Conservation (phyloP, 2,797 vertebrate species). For the Paguma larvata region DNA sequence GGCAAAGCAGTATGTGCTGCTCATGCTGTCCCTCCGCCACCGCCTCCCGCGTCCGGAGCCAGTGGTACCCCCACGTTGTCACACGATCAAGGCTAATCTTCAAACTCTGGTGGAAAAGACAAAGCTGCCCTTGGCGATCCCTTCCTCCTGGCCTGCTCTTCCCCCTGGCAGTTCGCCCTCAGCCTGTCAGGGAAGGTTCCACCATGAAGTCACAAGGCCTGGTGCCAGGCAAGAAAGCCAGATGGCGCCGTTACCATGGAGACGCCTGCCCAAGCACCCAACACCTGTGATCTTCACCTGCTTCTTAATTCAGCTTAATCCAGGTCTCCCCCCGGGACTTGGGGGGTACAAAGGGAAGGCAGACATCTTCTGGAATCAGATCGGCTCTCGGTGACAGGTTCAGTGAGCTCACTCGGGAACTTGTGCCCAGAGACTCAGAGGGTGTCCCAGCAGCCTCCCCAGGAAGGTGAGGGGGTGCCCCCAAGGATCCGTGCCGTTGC, state of each 20-base stretch:
- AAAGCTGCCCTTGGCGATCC: neutral
- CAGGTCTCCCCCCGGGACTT: neutral
- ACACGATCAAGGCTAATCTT: neutral
- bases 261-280: neutral
- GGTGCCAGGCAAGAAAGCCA: constrained; percentile 59
- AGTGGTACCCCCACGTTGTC: rapidly evolving
- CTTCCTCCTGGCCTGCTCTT: neutral
- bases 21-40: rapidly evolving
- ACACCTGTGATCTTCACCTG: constrained; percentile 66
- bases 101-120: neutral
- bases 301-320: constrained; percentile 59
- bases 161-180: neutral
- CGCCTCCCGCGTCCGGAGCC: neutral
- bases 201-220: constrained; percentile 76
- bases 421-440: neutral
- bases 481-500: neutral
- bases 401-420: neutral
- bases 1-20: rapidly evolving
- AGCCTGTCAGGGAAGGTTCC: constrained; percentile 61
- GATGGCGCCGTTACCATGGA: constrained; percentile 67
- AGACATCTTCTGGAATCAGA: neutral
- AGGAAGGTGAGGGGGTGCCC: no score
- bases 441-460: neutral
- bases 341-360: neutral
- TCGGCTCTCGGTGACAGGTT: neutral